Base-by-base conservation (phyloP, 2,113 vertebrate species). In the Oreotrochilus melanogaster region DNA sequence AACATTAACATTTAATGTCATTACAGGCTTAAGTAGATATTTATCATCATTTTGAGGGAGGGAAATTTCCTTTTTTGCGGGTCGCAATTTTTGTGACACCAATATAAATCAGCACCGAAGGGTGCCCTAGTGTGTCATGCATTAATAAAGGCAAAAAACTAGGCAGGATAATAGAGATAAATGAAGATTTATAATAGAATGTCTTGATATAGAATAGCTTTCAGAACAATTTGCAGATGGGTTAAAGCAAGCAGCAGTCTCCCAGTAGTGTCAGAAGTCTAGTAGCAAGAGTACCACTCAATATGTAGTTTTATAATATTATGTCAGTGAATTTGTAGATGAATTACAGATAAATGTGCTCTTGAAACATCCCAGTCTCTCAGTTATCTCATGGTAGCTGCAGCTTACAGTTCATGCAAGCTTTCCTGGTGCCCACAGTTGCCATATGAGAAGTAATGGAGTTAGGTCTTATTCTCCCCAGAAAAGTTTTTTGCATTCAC, bases 61-160 rank as follows among this genome's bases (percentile, higher is more conserved):
- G 33, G 80, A 84, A 70, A 39, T 39, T 91, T 92, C 86, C 84
- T 60, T 89, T 83, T 86, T 53, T 69, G 16, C 64, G 76, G 83
- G 75, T 87, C 3, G 1, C 64, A 50, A 17, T 92, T 93, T 92
- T 89, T 58, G 18, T 91, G 76, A 62, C 47, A 66, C 76, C 58
- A 66, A 78, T 50, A 96, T 95, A 92, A 91, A 96, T 94, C 89
- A 78, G 47, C 54, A 57, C 27, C 12, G 28, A 93, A 90, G 85
- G 39, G 58, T 92, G 78, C 74, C 82, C 24, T 79, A 50, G 58
- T 42, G 23, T 79, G 71, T 76, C 81, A 48, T 75, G 39, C 19
- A 33, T 72, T 92, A 92, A 92, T 79, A 92, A 96, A 93, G 78
- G 81, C 10, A 70, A 94, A 94, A 94, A 83, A 24, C 42, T 76